Conservation (phyloP, 1,140 invertebrate species). For the Drosophila miranda region DNA sequence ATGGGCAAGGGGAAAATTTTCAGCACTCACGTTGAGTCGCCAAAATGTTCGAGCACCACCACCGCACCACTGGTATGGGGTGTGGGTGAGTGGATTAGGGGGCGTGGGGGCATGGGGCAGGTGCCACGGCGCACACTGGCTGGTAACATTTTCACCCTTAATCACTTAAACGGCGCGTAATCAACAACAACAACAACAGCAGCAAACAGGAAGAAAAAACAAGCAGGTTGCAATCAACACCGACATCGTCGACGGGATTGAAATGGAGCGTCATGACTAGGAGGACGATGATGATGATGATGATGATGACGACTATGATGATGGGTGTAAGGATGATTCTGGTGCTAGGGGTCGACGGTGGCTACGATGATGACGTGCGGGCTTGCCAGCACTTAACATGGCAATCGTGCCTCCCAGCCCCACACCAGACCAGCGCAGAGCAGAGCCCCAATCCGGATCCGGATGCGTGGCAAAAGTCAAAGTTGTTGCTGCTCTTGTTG, state of each 20-base stretch:
- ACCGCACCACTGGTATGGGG: background rate
- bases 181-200: constrained; percentile 54
- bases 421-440: constrained; percentile 4
- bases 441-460: constrained; percentile 30
- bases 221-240: constrained; percentile 68
- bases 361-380: constrained; percentile 56
- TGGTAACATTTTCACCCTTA: constrained; percentile 70
- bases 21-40: constrained; percentile 31
- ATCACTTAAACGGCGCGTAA: constrained; percentile 77
- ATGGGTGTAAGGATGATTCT: background rate
- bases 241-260: constrained; percentile 57
- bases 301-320: constrained; percentile 7
- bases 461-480: constrained; percentile 50
- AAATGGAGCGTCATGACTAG: constrained; percentile 63
- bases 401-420: constrained; percentile 14
- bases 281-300: constrained; percentile 9
- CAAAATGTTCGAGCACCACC: constrained; percentile 25
- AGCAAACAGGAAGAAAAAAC: constrained; percentile 29
- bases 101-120: background rate
- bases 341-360: background rate
- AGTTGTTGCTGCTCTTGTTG: constrained; percentile 27
- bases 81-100: background rate
- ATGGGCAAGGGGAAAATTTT: constrained; percentile 30
- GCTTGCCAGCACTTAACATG: constrained; percentile 62
- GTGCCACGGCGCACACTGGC: background rate